phyloP scores from a whole-genome alignment of 2,113 vertebrate genomes.

The Chamaea fasciata region DNA sequence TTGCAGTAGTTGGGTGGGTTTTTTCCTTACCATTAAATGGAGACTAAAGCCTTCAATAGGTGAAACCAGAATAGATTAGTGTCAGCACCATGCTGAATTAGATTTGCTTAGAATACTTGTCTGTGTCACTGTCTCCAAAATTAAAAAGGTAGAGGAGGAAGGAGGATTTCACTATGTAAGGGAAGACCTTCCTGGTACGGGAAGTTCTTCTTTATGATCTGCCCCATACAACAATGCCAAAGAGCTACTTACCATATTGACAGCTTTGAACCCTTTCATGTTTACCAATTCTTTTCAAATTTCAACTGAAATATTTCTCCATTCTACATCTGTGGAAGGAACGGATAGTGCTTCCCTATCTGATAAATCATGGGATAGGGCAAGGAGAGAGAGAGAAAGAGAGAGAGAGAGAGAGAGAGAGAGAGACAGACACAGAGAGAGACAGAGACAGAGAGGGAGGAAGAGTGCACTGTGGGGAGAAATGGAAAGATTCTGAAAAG shows the following conservation, averaged over 20 bases:
- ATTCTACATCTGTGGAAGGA: not conserved
- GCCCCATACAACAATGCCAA: fast-evolving
- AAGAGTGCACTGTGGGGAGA: not conserved
- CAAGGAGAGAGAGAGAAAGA: not conserved
- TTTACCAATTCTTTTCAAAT: not conserved
- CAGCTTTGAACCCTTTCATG: not conserved
- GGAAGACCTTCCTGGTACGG: not conserved
- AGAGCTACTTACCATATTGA: not conserved
- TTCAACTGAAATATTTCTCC: not conserved
- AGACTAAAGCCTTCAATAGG: not conserved
- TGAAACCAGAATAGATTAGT: not conserved
- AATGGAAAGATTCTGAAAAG: not conserved
- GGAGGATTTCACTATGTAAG: not conserved
- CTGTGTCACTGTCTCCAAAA: not conserved
- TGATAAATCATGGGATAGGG: not conserved
- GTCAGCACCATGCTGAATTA: not conserved
- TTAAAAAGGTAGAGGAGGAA: not conserved
- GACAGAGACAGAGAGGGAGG: not conserved
- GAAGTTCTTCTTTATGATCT: not conserved
- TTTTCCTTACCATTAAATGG: not conserved
- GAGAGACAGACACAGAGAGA: not conserved
- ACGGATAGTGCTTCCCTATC: not conserved
- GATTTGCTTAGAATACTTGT: not conserved
- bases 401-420: not conserved
- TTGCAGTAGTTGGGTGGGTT: not conserved